These are phyloP conservation scores for Antheraea assamensis DNA, from an alignment of 2,888 invertebrate species.

Conservation along the genomic window DNA sequence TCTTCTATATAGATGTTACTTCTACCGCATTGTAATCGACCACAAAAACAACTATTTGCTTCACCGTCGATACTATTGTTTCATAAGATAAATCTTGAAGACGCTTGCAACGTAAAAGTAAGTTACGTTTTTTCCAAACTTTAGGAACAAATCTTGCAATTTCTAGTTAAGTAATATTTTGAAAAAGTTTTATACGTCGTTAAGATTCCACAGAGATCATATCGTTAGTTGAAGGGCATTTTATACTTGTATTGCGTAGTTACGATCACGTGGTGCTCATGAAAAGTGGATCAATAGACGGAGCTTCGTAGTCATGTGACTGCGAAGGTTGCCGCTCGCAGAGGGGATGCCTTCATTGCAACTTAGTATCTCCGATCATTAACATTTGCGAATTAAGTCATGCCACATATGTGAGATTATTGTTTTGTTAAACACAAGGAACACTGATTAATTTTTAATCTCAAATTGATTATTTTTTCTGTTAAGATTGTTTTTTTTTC, in stretches of 20 bases:
- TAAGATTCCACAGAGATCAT: constrained; percentile 34
- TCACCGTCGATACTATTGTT: constrained; percentile 35
- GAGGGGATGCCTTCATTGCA: constrained; percentile 30
- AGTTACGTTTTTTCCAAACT: constrained; percentile 23
- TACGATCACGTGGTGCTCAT: constrained; percentile 36
- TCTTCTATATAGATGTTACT: constrained; percentile 33
- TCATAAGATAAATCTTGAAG: constrained; percentile 38
- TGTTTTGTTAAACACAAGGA: no score
- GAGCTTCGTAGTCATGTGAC: constrained; percentile 65
- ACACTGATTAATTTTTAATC: background rate
- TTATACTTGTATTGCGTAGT: constrained; percentile 35
- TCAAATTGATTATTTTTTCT: background rate
- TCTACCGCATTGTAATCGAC: constrained; percentile 28
- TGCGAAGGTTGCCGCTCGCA: constrained; percentile 50
- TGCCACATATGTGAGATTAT: background rate
- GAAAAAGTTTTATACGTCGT: constrained; percentile 15
- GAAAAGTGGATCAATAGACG: constrained; percentile 61
- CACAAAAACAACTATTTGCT: constrained; percentile 40
- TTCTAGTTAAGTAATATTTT: constrained; percentile 18
- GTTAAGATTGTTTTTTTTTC: no score
- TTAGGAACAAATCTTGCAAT: background rate
- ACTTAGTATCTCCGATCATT: constrained; percentile 33
- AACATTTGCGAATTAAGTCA: constrained; percentile 37
- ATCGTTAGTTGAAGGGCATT: constrained; percentile 47
- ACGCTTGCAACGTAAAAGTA: constrained; percentile 29